Evolutionary conservation across 2,888 invertebrate genomes (phyloP).

Genomic region (Scrobipalpa costella): DNA sequence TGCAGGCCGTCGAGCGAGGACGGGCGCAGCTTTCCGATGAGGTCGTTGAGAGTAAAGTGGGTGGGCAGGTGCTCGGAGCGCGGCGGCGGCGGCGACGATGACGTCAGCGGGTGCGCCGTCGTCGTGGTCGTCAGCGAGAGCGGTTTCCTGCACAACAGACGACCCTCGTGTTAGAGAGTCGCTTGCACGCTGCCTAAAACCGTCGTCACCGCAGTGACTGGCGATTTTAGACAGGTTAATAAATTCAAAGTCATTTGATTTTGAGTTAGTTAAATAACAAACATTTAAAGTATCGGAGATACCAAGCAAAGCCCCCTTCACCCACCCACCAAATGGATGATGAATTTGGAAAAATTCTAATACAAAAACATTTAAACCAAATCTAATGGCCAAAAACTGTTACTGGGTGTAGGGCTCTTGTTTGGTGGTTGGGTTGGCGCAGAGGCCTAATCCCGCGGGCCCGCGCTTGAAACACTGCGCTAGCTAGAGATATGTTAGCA

Average conservation of each 20-base stretch:
- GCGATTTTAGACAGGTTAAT: slow-evolving; percentile 27
- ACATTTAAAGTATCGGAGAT: slow-evolving; percentile 56
- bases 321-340: slow-evolving; percentile 79
- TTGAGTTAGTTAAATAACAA: slow-evolving; percentile 17
- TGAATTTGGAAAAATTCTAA: slow-evolving; percentile 56
- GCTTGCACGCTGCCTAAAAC: slow-evolving; percentile 39
- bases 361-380: slow-evolving; percentile 25
- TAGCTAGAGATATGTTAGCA: slow-evolving; percentile 59
- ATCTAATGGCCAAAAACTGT: slow-evolving; percentile 47
- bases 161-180: slow-evolving; percentile 68
- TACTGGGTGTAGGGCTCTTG: slow-evolving; percentile 80
- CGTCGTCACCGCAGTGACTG: slow-evolving; percentile 28
- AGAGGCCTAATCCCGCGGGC: slow-evolving; percentile 77
- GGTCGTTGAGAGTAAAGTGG: slow-evolving; percentile 79
- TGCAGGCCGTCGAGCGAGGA: slow-evolving; percentile 75
- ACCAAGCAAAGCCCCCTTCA: slow-evolving; percentile 83
- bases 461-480: slow-evolving; percentile 60
- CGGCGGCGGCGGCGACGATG: slow-evolving; percentile 79
- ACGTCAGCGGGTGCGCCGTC: slow-evolving; percentile 79
- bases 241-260: background rate
- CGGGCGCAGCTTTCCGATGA: slow-evolving; percentile 79
- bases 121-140: slow-evolving; percentile 81
- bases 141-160: slow-evolving; percentile 74
- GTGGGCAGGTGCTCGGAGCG: slow-evolving; percentile 79
- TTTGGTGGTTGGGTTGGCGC: slow-evolving; percentile 81